A percentile compares a stretch with the other conserved stretches of the same genome.
Conservation (phyloP, 2,113 vertebrate species). For the Pongo abelii region DNA sequence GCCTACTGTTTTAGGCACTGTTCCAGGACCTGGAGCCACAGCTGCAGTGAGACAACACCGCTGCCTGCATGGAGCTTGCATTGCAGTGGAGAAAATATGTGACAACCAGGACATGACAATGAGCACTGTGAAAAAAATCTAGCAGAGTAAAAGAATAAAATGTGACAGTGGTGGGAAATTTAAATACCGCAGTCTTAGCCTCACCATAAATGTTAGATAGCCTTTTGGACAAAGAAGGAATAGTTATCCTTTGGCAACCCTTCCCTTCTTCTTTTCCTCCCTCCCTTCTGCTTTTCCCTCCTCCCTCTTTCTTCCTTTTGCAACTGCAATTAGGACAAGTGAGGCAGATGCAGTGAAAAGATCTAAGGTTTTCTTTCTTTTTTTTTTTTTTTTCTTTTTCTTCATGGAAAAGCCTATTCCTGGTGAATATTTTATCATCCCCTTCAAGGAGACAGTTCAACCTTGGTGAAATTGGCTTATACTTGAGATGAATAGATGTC, state of each 20-base stretch:
- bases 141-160: not conserved
- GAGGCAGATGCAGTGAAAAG: not conserved
- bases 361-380: not conserved
- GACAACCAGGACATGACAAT: not conserved
- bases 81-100: not conserved
- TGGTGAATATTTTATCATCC: conserved; percentile 35
- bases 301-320: not conserved
- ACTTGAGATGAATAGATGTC: conserved; percentile 18
- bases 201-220: not conserved
- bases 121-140: not conserved
- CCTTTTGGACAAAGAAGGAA: not conserved
- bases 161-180: not conserved
- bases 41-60: fast-evolving
- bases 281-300: not conserved
- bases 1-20: not conserved
- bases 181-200: not conserved
- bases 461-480: not conserved
- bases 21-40: not conserved
- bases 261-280: not conserved
- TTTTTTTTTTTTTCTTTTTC: not conserved
- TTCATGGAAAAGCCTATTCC: not conserved
- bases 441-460: conserved; percentile 21
- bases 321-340: not conserved
- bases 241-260: not conserved
- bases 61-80: not conserved